Evolutionary conservation across 2,797 vertebrate genomes (phyloP), one percentile per base, ranked within the genome.

Genomic region (Hozukius guyotensis): DNA sequence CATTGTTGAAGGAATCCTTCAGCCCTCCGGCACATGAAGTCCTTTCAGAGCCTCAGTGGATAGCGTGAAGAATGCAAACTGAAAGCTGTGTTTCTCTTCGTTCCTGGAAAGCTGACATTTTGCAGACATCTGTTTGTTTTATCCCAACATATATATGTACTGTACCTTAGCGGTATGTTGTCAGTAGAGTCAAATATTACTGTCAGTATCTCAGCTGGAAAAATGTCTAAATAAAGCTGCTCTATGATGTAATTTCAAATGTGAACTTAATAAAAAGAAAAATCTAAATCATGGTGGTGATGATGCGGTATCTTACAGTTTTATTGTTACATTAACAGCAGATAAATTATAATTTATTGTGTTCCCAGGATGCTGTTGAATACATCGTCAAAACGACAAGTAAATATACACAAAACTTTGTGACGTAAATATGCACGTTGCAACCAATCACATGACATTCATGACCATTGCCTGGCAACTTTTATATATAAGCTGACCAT

Each of bases 21-120:
- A 55, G 64, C 69, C 74, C 78, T 53, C 1, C 0, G 38, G 73
- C 59, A 24, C 20, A 52, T 24, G 9, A 32, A 31, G 49, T 52
- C 67, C 24, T 68, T 60, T 42, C 22, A n/a, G n/a, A 77, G 73
- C 77, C 68, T 72, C 46, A 7, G 1, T 68, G 68, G 18, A 63
- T 77, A 3, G 52, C 57, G 9, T 31, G 49, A 60, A 20, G 57
- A 67, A 76, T 61, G 27, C 8, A 80, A 80, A 76, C 25, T 62
- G 67, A 67, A 55, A 22, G 32, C 61, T 25, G 10, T 5, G 27
- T 25, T 53, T 55, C 31, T 65, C 52, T n/a, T 29, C 11, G 16
- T 46, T 57, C 20, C 34, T 65, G 16, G 55, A 29, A 42, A 75
- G n/a, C 12, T 0, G 46, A 34, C 13, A 66, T 49, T 49, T 49